Base-by-base conservation (phyloP, 1,140 invertebrate genomes). In the Dysdera silvatica region DNA sequence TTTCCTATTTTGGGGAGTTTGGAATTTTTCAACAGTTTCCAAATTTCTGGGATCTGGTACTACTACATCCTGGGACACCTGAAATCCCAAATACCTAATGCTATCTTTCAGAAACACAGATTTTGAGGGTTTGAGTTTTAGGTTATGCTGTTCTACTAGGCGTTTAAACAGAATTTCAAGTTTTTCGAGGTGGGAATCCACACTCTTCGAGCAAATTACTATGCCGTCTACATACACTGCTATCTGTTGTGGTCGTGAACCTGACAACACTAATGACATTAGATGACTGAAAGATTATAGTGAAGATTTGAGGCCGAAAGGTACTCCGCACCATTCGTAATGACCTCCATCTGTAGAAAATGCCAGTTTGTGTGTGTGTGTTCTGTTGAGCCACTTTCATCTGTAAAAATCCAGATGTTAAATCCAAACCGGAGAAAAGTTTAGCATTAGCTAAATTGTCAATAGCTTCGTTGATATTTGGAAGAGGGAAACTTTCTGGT, bases 31-130 rank as follows among this genome's bases (percentile, higher is more conserved):
- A 16, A 80, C 72, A 6, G 73, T 70, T 49, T 70, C 57, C 2
- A 76, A 67, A 57, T 81, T 80, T 14, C 69, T 67, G 7, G 73
- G 70, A 68, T 73, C 70, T 41, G 75, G 74, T 32, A 69, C 57
- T 16, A 79, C 65, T 8, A 71, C 73, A 0, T 71, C 53, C 26
- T 67, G 69, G 45, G 68, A 62, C 20, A 79, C 72, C 3, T 71
- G 35, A 35, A 70, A 70, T 12, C 73, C 71, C 4, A 71, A 35
- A 37, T 58, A 69, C 4, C 37, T 58, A 7, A 72, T 37, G 54
- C 48, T 10, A 10, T 52, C 16, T 20, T 47, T 53, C 10, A 33
- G 35, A 4, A 72, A 66, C 7, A 58, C 28, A 37, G 61, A 68
- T 61, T 72, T 72, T 12, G 12, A 35, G 7, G 45, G 54, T 26